These are phyloP conservation scores for Gonocerus acuteangulatus DNA, from an alignment of 2,888 invertebrate species.

Conservation along the genomic window DNA sequence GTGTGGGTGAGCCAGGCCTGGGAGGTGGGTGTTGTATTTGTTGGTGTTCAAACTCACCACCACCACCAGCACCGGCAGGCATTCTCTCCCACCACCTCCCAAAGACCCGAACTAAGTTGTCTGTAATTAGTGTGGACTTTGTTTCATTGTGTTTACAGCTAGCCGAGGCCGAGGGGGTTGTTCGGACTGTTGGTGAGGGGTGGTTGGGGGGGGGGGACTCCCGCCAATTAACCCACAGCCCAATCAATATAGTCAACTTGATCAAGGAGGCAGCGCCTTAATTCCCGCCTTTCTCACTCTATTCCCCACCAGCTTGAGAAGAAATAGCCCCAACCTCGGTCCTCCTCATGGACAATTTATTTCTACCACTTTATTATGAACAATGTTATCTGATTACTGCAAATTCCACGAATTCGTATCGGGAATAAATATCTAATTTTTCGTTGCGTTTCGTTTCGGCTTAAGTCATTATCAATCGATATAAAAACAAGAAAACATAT, in stretches of 20 bases:
- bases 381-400: no score
- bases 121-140: constrained; percentile 26
- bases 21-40: constrained; percentile 3
- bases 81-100: no score
- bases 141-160: constrained; percentile 26
- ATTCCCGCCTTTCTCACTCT: neutral
- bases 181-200: neutral
- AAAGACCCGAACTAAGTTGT: constrained; percentile 15
- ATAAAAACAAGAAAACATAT: no score
- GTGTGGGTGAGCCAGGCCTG: neutral
- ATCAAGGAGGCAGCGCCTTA: constrained; percentile 12
- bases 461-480: no score
- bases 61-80: no score
- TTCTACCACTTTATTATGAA: neutral
- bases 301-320: neutral
- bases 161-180: neutral
- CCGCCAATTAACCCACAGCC: constrained; percentile 5
- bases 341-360: neutral
- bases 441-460: no score
- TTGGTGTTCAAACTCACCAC: neutral
- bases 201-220: neutral
- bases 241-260: constrained; percentile 28
- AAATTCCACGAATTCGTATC: no score
- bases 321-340: neutral
- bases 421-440: no score